Evolutionary conservation across 2,888 invertebrate species (phyloP).

Genomic region (Busseola fusca): DNA sequence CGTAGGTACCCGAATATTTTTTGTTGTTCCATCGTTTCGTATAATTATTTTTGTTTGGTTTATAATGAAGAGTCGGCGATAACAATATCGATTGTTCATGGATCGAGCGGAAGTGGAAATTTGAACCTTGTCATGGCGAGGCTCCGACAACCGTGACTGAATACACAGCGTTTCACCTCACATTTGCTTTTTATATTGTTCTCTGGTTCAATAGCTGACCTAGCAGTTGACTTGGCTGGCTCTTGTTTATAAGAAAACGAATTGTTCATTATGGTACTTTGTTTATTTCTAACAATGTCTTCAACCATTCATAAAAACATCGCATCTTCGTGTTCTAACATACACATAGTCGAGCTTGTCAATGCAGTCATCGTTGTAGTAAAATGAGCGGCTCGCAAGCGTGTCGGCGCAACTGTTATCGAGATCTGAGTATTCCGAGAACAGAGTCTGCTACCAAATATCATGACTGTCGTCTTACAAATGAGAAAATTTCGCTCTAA

Average conservation of each 20-base stretch:
- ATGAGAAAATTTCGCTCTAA: constrained; percentile 90
- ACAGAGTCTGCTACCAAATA: constrained; percentile 87
- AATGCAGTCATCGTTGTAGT: constrained; percentile 72
- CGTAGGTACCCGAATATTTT: constrained; percentile 64
- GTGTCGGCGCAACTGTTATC: constrained; percentile 85
- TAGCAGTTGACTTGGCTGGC: constrained; percentile 56
- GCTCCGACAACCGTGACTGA: constrained; percentile 83
- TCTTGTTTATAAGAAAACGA: constrained; percentile 46
- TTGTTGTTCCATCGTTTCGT: constrained; percentile 67
- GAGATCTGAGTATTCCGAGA: constrained; percentile 85
- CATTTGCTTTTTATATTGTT: constrained; percentile 78
- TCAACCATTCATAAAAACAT: not conserved
- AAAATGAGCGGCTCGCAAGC: constrained; percentile 82
- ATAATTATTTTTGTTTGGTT: constrained; percentile 81
- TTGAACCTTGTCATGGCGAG: constrained; percentile 81
- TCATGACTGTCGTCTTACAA: constrained; percentile 89
- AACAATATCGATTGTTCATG: constrained; percentile 86
- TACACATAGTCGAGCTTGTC: constrained; percentile 54
- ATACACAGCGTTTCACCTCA: constrained; percentile 81
- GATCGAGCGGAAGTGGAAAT: constrained; percentile 85
- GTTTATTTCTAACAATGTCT: not conserved
- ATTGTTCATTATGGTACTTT: constrained; percentile 18
- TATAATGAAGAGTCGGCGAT: constrained; percentile 81
- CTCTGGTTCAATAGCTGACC: constrained; percentile 71
- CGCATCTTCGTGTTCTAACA: constrained; percentile 10